These are phyloP conservation scores for Dioctria rufipes DNA, from an alignment of 2,888 invertebrate genomes.

Conservation along the genomic window DNA sequence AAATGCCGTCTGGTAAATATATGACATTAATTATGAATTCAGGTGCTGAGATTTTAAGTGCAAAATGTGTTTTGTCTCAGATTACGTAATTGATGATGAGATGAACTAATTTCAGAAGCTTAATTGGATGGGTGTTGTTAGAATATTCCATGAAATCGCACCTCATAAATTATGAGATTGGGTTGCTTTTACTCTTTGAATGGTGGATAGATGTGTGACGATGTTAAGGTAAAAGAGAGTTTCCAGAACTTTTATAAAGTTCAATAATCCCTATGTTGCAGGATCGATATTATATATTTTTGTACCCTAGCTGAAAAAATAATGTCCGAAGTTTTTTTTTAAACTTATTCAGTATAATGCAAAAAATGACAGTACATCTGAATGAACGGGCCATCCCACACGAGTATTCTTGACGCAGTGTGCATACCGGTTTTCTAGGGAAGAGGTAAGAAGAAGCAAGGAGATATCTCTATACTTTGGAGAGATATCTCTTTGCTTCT, in stretches of 20 bases:
- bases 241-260: not conserved
- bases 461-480: too few relatives aligned
- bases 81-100: conserved; percentile 54
- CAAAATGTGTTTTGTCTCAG: conserved; percentile 46
- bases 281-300: too few relatives aligned
- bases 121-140: conserved; percentile 40
- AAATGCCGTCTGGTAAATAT: conserved; percentile 12
- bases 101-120: conserved; percentile 38
- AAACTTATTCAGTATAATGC: too few relatives aligned
- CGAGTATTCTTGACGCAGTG: too few relatives aligned
- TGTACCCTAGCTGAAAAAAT: too few relatives aligned
- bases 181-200: conserved; percentile 1
- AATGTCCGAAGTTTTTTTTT: too few relatives aligned
- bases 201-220: not conserved
- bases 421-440: too few relatives aligned
- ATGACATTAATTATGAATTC: conserved; percentile 50
- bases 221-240: not conserved
- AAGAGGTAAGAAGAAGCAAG: too few relatives aligned
- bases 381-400: too few relatives aligned
- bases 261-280: not conserved
- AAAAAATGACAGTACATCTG: too few relatives aligned
- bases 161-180: conserved; percentile 12
- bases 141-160: conserved; percentile 11
- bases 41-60: conserved; percentile 51
- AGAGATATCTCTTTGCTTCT: too few relatives aligned